Base-by-base conservation (phyloP, 1,140 invertebrate species). In the Drosophila parvula region DNA sequence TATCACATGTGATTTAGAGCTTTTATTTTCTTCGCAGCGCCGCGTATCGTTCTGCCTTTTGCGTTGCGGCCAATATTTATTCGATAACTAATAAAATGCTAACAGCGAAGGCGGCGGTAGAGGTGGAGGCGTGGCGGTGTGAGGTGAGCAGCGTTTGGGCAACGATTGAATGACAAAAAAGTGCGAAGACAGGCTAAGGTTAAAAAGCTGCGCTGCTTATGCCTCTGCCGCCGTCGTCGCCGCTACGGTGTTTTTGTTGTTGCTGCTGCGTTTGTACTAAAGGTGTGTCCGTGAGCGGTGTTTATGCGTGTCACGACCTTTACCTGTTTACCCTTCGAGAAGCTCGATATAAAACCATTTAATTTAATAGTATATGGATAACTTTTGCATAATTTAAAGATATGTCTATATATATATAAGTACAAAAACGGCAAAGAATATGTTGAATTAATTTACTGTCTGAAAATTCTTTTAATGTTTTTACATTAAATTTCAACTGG, bases 151-250 rank as follows among this genome's bases (percentile, higher is more conserved):
- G 64, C 50, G 59, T 36, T 74, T 62, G 71, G 50, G 60, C 34
- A 55, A 55, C 51, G 74, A 76, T 58, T 67, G 74, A 76, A 57
- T 77, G 74, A 60, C 47, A 75, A 63, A 43, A 75, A 64, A 58
- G 53, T 75, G 71, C 50, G 69, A 74, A 73, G 30, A 73, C 81
- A 78, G 81, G 81, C 74, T 86, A 78, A 84, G 81, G 83, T 86
- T 83, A 77, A 88, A 85, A 88, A 85, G 67, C 67, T 71, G 68
- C 67, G 68, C 67, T 71, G 68, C 68, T 34, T 51, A 1, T 34
- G 30, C 36, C 68, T 44, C 34, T 71, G 68, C 30, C 43, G 43
- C 43, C 56, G 61, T 44, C 18, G 56, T 63, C 36, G 18, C 53
- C 2, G n/a, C 16, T 40, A 14, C 38, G 6, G 36, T 51, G 48